Conservation (phyloP, 2,113 vertebrate species). For the Elgaria multicarinata region DNA sequence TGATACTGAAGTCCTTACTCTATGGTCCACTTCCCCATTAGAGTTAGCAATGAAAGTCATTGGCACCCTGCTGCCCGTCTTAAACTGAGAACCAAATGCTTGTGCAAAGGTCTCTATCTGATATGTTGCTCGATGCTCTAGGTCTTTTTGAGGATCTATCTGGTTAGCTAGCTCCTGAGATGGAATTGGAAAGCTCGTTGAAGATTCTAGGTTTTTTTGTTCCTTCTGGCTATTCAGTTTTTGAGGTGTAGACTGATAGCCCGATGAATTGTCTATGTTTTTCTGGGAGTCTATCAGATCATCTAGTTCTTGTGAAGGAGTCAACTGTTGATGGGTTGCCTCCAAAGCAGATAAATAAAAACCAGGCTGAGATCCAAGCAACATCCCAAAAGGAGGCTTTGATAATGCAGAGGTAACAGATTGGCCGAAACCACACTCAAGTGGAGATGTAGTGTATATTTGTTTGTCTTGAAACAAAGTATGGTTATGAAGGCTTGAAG, state of each 20-base stretch:
- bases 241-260: slow-evolving; percentile 90
- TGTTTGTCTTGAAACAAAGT: slow-evolving; percentile 95
- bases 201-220: slow-evolving; percentile 87
- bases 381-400: slow-evolving; percentile 96
- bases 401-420: slow-evolving; percentile 92
- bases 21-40: slow-evolving; percentile 92
- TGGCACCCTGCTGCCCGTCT: slow-evolving; percentile 95
- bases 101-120: slow-evolving; percentile 99
- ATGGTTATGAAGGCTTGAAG: slow-evolving; percentile 92
- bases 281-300: slow-evolving; percentile 97
- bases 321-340: slow-evolving; percentile 95
- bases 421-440: slow-evolving; percentile 94
- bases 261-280: slow-evolving; percentile 85
- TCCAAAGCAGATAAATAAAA: slow-evolving; percentile 94
- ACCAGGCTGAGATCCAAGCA: slow-evolving; percentile 91
- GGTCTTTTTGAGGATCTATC: slow-evolving; percentile 91
- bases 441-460: slow-evolving; percentile 90
- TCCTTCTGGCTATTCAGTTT: slow-evolving; percentile 92
- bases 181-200: slow-evolving; percentile 88
- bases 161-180: slow-evolving; percentile 90
- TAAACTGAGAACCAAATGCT: slow-evolving; percentile 99
- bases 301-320: slow-evolving; percentile 98
- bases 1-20: slow-evolving; percentile 97
- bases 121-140: slow-evolving; percentile 90
- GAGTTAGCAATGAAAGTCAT: slow-evolving; percentile 92